These are phyloP conservation scores for Hoplostethus mediterraneus DNA, from an alignment of 2,797 vertebrate species.

Conservation along the genomic window DNA sequence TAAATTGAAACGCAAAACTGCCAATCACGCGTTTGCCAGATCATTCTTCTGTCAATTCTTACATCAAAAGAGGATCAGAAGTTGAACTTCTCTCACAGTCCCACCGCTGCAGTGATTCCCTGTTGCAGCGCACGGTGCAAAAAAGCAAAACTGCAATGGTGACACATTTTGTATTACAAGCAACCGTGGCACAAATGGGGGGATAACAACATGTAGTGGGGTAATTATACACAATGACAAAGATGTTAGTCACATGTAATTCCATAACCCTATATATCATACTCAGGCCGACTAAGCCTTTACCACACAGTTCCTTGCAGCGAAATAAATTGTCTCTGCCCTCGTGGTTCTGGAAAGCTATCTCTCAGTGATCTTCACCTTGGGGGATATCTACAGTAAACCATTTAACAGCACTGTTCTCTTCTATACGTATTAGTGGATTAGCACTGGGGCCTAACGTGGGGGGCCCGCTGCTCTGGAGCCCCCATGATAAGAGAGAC, in stretches of 20 bases:
- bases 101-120: neutral
- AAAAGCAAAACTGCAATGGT: neutral
- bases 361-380: slow-evolving; percentile 53
- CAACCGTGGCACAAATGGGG: neutral
- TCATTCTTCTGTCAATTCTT: neutral
- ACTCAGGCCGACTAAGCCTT: neutral
- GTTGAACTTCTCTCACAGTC: neutral
- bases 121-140: neutral
- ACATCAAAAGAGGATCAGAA: neutral
- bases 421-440: slow-evolving; percentile 31
- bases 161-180: neutral
- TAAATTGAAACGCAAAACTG: slow-evolving; percentile 14
- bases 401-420: slow-evolving; percentile 27
- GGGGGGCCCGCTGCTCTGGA: neutral
- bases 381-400: slow-evolving; percentile 46
- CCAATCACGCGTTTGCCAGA: slow-evolving; percentile 31
- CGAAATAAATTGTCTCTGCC: slow-evolving; percentile 36
- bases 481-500: neutral
- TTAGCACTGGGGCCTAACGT: slow-evolving; percentile 15
- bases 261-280: neutral
- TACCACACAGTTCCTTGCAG: slow-evolving; percentile 45
- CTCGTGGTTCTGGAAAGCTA: slow-evolving; percentile 31
- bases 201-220: neutral
- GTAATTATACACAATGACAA: slow-evolving; percentile 20
- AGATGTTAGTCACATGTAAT: slow-evolving; percentile 20